A percentile compares a stretch with the other conserved stretches of the same genome.
phyloP scores from a whole-genome alignment of 2,888 invertebrate species.

The Rutpela maculata region DNA sequence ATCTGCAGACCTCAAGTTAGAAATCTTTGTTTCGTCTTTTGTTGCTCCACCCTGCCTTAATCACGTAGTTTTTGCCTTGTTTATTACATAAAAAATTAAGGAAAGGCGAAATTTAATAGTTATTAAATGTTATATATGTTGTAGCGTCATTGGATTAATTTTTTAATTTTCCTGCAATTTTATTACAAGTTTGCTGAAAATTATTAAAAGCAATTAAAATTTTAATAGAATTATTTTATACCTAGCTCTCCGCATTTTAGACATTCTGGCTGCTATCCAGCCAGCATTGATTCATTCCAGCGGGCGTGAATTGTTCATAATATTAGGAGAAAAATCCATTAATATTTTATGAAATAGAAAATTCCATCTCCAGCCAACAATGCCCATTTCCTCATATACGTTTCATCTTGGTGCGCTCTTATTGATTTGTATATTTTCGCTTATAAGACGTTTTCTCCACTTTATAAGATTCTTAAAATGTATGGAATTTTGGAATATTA shows the following conservation, averaged over 20 bases:
- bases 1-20: too few species aligned
- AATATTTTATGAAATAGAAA: background rate
- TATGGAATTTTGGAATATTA: too few species aligned
- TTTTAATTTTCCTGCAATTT: background rate
- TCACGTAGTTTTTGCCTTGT: too few species aligned
- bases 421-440: conserved; percentile 7
- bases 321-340: conserved; percentile 7
- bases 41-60: too few species aligned
- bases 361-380: conserved; percentile 7
- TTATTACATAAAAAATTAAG: too few species aligned
- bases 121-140: too few species aligned
- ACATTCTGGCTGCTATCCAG: background rate
- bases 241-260: background rate
- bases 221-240: background rate
- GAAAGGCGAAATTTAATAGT: too few species aligned
- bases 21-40: too few species aligned
- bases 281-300: background rate
- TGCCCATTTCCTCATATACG: conserved; percentile 2
- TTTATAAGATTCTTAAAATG: background rate
- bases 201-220: too few species aligned
- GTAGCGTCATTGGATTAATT: too few species aligned
- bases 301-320: background rate
- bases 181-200: background rate
- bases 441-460: background rate
- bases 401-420: background rate